These are phyloP conservation scores for Ammodytes marinus DNA, from an alignment of 2,113 vertebrate genomes.

Conservation along the genomic window DNA sequence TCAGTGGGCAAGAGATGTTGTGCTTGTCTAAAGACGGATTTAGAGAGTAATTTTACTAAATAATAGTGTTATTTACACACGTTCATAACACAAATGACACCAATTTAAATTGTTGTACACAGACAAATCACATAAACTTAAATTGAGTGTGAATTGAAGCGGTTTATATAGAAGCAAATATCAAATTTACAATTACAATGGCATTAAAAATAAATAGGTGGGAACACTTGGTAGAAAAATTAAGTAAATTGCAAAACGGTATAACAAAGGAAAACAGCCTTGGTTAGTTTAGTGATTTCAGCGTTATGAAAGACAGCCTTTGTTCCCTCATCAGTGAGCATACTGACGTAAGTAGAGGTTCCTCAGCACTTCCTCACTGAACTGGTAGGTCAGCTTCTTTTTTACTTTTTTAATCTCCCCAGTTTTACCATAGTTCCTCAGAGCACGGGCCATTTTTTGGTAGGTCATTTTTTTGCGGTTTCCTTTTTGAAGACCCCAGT, in stretches of 20 bases:
- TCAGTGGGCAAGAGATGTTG: background rate
- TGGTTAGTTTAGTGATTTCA: conserved; percentile 41
- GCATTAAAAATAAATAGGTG: conserved; percentile 68
- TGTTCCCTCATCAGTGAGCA: conserved; percentile 55
- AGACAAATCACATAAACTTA: background rate
- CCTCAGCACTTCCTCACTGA: conserved; percentile 95
- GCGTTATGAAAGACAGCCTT: conserved; percentile 4
- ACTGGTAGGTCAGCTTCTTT: conserved; percentile 99
- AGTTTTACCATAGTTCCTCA: conserved; percentile 99
- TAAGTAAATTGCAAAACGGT: conserved; percentile 46
- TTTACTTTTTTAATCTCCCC: conserved; percentile 98
- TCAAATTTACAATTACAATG: background rate
- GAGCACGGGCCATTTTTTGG: conserved; percentile 98
- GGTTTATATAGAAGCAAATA: conserved; percentile 27
- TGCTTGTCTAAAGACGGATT: background rate
- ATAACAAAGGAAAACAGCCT: conserved; percentile 8
- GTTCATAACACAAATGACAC: conserved; percentile 3
- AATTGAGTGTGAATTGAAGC: conserved; percentile 26
- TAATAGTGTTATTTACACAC: conserved; percentile 4
- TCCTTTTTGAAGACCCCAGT: conserved; percentile 97
- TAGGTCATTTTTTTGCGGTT: conserved; percentile 99
- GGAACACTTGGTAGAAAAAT: conserved; percentile 35
- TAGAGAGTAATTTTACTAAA: conserved; percentile 11
- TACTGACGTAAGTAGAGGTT: conserved; percentile 80
- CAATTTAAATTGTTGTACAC: background rate